Evolutionary conservation across 2,888 invertebrate species (phyloP), one percentile per base, ranked within the genome.

Genomic region (Neoitamus cyanurus): DNA sequence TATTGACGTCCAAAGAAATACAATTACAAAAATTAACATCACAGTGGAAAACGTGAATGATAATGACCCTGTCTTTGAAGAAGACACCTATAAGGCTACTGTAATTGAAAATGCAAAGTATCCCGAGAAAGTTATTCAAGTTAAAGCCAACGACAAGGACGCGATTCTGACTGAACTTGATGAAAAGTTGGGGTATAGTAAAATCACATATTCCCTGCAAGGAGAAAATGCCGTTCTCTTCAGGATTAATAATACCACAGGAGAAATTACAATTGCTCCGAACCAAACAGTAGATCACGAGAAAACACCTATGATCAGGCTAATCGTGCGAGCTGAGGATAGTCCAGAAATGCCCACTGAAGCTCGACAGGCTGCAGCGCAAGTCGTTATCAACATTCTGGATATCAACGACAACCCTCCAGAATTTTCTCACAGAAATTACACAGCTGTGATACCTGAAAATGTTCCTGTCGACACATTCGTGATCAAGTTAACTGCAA

Each of bases 341-440:
- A 95, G 95, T 20, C 95, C 95, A 0, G 95, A 95, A 3, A 94
- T 94, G 0, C 91, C 91, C 1, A 93, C 94, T 0, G 94, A 95
- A 82, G 94, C 94, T 85, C 92, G 94, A 37, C 94, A 94, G 86
- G 93, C 94, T 0, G 91, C 93, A 1, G 94, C 94, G 0, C 92
- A 94, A 87, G 92, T 96, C 11, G 92, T 93, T 0, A 93, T 96
- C 7, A 95, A 95, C 88, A 94, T 96, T 0, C 90, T 95, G 0
- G 96, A 96, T 88, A 95, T 96, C 0, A 96, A 97, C 88, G 96
- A 97, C 87, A 96, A 96, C 88, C 92, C 95, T 0, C 96, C 96
- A 0, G 90, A 90, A 1, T 96, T 96, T 88, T 93, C 93, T 2
- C 93, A 94, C 87, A 91, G 91, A 30, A 91, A 93, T 13, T 95